These are phyloP conservation scores for Amphilophus citrinellus DNA, from an alignment of 2,113 vertebrate species.

Conservation along the genomic window DNA sequence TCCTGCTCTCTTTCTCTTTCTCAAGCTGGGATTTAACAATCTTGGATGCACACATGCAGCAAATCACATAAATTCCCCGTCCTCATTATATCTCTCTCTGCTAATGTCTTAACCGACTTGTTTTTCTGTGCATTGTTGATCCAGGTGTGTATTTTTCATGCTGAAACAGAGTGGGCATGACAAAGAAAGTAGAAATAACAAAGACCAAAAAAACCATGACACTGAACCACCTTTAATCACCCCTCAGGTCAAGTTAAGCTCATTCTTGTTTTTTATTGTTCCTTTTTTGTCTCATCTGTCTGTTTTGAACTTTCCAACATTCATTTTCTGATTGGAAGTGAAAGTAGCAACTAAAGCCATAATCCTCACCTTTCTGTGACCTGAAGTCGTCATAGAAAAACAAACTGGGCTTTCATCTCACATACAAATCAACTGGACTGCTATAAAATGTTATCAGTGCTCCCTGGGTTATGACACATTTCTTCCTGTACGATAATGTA, in stretches of 20 bases:
- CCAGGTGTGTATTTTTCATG: background rate
- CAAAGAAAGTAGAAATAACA: background rate
- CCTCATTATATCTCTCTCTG: background rate
- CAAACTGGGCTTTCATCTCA: background rate
- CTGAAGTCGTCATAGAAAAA: background rate
- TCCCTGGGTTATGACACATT: background rate
- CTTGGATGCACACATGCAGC: background rate
- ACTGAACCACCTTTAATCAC: background rate
- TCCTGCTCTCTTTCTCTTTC: too few species aligned
- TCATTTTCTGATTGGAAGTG: background rate
- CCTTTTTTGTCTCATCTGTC: background rate
- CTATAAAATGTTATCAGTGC: background rate
- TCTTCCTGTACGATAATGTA: slow-evolving; percentile 6
- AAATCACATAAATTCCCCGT: background rate
- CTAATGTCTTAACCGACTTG: background rate
- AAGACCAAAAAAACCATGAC: background rate
- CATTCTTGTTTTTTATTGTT: background rate
- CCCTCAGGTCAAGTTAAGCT: slow-evolving; percentile 2
- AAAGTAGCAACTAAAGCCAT: background rate
- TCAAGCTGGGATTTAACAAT: too few species aligned
- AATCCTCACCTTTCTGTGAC: background rate
- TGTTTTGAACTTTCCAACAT: background rate
- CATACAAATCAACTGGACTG: background rate
- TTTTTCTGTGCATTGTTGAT: background rate
- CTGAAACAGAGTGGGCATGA: background rate